Evolutionary conservation across 2,888 invertebrate genomes (phyloP).

Genomic region (Operophtera brumata): DNA sequence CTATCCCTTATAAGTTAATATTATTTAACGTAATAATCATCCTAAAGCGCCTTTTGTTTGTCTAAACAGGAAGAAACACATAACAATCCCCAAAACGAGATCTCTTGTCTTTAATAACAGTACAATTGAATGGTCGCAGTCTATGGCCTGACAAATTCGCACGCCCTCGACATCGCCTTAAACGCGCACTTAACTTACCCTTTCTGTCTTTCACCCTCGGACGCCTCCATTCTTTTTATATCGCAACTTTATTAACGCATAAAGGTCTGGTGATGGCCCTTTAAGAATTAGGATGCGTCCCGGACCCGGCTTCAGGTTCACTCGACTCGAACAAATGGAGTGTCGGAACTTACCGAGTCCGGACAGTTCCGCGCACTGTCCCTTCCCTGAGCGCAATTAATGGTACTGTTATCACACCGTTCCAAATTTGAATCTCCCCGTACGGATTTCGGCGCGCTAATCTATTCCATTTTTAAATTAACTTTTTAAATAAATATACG

Average conservation of each 20-base stretch:
- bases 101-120: slow-evolving; percentile 75
- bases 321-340: slow-evolving; percentile 75
- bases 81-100: slow-evolving; percentile 44
- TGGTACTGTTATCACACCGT: slow-evolving; percentile 61
- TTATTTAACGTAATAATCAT: too few species aligned
- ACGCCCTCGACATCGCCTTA: slow-evolving; percentile 78
- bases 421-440: slow-evolving; percentile 65
- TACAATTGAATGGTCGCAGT: slow-evolving; percentile 69
- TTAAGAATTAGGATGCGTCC: slow-evolving; percentile 80
- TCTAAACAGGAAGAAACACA: slow-evolving; percentile 42
- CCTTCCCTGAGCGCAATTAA: slow-evolving; percentile 69
- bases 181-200: slow-evolving; percentile 79
- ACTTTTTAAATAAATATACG: slow-evolving; percentile 37
- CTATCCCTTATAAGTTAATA: not conserved
- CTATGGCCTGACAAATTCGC: slow-evolving; percentile 77
- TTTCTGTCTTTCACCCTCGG: slow-evolving; percentile 76
- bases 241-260: slow-evolving; percentile 81
- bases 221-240: slow-evolving; percentile 79
- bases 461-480: slow-evolving; percentile 37
- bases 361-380: slow-evolving; percentile 44
- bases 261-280: slow-evolving; percentile 80
- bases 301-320: slow-evolving; percentile 61
- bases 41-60: slow-evolving; percentile 24
- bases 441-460: slow-evolving; percentile 42
- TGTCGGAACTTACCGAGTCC: slow-evolving; percentile 60